Base-by-base conservation (phyloP, 2,797 vertebrate species). In the Diceros bicornis region DNA sequence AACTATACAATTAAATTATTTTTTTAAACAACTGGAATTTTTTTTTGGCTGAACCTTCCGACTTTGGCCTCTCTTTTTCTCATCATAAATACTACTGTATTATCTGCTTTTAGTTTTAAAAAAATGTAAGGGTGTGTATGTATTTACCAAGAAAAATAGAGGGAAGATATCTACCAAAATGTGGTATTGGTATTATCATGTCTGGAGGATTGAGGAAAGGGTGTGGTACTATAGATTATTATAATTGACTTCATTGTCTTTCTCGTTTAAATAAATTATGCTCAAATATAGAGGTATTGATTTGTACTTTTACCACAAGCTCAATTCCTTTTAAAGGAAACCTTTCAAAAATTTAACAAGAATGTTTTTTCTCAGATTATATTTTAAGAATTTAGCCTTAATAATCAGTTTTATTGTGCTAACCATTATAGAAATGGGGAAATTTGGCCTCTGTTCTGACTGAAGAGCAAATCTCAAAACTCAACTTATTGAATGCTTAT, bases 161-260 rank as follows among this genome's bases (percentile, higher is more conserved):
- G 25, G 47, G 50, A 57, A 90, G 41, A 90, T 68, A 27, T 7
- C 29, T 32, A 29, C 69, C 47, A 66, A 94, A 83, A 59, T 83
- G 1, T 34, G 72, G 81, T 50, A 57, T 29, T 34, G 72, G 81
- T 50, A 57, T 29, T 50, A 20, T 87, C 77, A 50, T 75, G 92
- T 94, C 37, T 41, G 34, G 34, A 34, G 55, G 20, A 84, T 10
- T 93, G 34, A 14, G 69, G 64, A 90, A 87, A 72, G 32, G 23
- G 3, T 85, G 2, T 25, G 47, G 69, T 50, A 32, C 78, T 52
- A 52, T 20, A 64, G 55, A 57, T 85, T 90, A 71, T 27, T 89
- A n/a, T 85, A 78, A 72, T 78, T 87, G 72, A 91, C 72, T 88
- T 72, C 12, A 57, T 90, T 83, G 72, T 16, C 34, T 85, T 92